Percentiles rank a stretch among this genome's conserved stretches.
phyloP scores from a whole-genome alignment of 1,140 invertebrate genomes.

The Oryctes rhinoceros region DNA sequence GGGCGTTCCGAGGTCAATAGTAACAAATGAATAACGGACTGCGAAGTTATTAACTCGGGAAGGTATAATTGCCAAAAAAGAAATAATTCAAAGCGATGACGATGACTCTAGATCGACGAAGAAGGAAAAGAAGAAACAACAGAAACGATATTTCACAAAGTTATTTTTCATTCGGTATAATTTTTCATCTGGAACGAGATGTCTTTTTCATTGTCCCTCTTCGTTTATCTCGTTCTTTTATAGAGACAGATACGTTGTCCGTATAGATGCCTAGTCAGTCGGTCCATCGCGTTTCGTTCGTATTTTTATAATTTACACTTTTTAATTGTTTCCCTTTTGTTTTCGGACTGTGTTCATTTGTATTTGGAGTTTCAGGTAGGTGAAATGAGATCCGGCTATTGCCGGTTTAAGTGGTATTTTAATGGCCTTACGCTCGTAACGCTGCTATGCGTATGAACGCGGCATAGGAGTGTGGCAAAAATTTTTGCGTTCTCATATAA shows the following conservation, averaged over 20 bases:
- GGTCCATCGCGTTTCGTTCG: constrained; percentile 24
- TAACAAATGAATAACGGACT: constrained; percentile 43
- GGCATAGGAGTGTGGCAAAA: not conserved
- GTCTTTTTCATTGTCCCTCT: constrained; percentile 42
- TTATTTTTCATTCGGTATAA: constrained; percentile 53
- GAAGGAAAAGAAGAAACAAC: constrained; percentile 39
- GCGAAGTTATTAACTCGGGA: constrained; percentile 49
- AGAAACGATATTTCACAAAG: constrained; percentile 53
- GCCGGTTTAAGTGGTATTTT: constrained; percentile 24
- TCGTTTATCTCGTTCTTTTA: not conserved
- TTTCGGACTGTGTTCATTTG: constrained; percentile 48
- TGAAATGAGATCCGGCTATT: constrained; percentile 33
- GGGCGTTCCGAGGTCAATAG: constrained; percentile 38
- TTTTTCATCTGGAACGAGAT: constrained; percentile 55
- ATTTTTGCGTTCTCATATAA: not conserved
- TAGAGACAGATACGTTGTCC: not conserved
- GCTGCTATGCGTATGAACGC: not conserved
- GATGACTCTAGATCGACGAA: constrained; percentile 34
- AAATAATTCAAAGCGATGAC: constrained; percentile 45
- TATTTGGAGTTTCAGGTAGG: constrained; percentile 42
- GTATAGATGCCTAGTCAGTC: constrained; percentile 6
- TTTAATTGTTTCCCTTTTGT: constrained; percentile 56
- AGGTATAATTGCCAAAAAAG: constrained; percentile 50
- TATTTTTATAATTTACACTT: constrained; percentile 55
- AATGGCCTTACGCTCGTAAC: constrained; percentile 1